Conservation (phyloP, 2,113 vertebrate genomes). For the Microtus oregoni region DNA sequence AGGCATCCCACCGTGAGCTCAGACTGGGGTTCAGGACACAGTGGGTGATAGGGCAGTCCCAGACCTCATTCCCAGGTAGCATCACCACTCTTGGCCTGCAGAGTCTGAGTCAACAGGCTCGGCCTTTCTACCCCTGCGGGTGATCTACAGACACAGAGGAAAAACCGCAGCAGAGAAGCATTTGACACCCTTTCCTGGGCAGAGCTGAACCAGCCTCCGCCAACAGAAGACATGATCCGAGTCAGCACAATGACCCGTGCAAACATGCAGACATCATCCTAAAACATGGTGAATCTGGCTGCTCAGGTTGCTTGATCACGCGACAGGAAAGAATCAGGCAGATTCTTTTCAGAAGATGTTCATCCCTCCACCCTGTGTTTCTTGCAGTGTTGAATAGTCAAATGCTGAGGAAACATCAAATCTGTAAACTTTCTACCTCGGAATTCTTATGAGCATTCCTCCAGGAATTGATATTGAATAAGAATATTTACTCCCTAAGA, state of each 20-base stretch:
- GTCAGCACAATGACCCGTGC: background rate
- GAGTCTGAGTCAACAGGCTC: constrained; percentile 5
- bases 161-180: background rate
- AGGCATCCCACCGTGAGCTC: background rate
- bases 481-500: background rate
- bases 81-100: background rate
- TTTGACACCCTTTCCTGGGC: background rate
- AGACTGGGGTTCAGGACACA: background rate
- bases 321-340: background rate
- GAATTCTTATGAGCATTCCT: background rate
- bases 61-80: background rate
- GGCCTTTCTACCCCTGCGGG: background rate
- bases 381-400: background rate
- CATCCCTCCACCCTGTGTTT: background rate
- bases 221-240: background rate
- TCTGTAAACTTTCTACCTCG: background rate
- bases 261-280: background rate
- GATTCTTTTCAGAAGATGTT: background rate
- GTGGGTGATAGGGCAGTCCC: background rate
- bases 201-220: background rate
- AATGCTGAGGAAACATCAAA: background rate
- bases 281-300: background rate
- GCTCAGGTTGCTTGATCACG: background rate
- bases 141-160: background rate
- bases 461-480: background rate